Percentiles rank a stretch among this genome's conserved stretches.
These are phyloP conservation scores for Apolygus lucorum DNA, from an alignment of 1,140 invertebrate species.

Conservation along the genomic window DNA sequence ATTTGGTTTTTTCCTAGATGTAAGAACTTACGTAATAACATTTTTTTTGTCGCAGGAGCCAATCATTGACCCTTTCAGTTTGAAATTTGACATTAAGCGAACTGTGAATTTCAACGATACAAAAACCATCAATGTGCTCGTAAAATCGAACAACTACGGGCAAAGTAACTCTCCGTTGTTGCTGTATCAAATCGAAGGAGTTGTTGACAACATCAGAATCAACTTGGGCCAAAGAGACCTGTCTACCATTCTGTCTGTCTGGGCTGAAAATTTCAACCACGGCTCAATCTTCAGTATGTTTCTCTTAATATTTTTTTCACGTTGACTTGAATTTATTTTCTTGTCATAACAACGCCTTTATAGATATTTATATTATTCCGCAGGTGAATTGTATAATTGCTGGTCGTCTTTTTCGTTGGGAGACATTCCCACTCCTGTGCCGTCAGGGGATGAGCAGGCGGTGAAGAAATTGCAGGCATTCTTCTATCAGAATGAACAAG, in stretches of 20 bases:
- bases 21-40: too few relatives aligned
- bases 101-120: constrained; percentile 43
- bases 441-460: constrained; percentile 46
- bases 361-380: not conserved
- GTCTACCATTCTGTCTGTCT: constrained; percentile 55
- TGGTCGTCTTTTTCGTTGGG: constrained; percentile 32
- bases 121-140: not conserved
- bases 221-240: constrained; percentile 65
- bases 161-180: constrained; percentile 37
- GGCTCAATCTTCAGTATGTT: constrained; percentile 40
- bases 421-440: constrained; percentile 30
- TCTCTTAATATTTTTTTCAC: not conserved
- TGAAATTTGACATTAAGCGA: constrained; percentile 64
- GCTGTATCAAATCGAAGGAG: constrained; percentile 55
- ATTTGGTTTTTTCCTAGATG: too few relatives aligned
- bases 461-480: constrained; percentile 65
- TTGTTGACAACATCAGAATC: constrained; percentile 54
- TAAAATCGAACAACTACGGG: constrained; percentile 26
- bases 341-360: too few relatives aligned
- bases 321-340: too few relatives aligned
- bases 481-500: constrained; percentile 56
- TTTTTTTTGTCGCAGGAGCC: constrained; percentile 47
- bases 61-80: constrained; percentile 61
- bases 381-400: constrained; percentile 30
- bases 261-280: constrained; percentile 54